Percentiles rank a stretch among this genome's conserved stretches.
Evolutionary conservation across 2,888 invertebrate species (phyloP).

Genomic region (Zele albiditarsus): DNA sequence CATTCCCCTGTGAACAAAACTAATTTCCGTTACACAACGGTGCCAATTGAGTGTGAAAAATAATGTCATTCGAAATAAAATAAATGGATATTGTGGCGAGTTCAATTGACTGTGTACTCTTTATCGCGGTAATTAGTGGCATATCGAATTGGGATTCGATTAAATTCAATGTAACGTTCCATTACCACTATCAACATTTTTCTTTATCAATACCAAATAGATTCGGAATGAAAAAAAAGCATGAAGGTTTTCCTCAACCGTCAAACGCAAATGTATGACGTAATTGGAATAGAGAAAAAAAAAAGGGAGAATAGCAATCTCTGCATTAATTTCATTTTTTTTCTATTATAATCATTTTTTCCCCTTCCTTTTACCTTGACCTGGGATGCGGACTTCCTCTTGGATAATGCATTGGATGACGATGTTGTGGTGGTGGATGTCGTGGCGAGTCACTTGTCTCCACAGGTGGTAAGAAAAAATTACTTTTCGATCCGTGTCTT

Average conservation of each 20-base stretch:
- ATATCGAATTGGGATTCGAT: no score
- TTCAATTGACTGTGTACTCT: no score
- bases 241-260: no score
- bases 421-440: constrained; percentile 73
- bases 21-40: constrained; percentile 31
- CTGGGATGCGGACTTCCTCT: constrained; percentile 88
- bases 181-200: no score
- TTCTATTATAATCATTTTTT: constrained; percentile 12
- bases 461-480: constrained; percentile 88
- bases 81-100: background rate
- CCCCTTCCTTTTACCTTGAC: constrained; percentile 75
- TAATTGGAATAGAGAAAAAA: no score
- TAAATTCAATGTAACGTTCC: no score
- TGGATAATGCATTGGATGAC: constrained; percentile 76
- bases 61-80: background rate
- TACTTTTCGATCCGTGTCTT: constrained; percentile 88
- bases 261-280: no score
- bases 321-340: background rate
- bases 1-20: constrained; percentile 74
- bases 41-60: constrained; percentile 21
- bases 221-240: no score
- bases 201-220: no score
- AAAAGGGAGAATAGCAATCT: no score
- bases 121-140: no score
- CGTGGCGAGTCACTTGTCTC: constrained; percentile 73